These are phyloP conservation scores for Chaetops frenatus DNA, from an alignment of 2,113 vertebrate species.

Conservation along the genomic window DNA sequence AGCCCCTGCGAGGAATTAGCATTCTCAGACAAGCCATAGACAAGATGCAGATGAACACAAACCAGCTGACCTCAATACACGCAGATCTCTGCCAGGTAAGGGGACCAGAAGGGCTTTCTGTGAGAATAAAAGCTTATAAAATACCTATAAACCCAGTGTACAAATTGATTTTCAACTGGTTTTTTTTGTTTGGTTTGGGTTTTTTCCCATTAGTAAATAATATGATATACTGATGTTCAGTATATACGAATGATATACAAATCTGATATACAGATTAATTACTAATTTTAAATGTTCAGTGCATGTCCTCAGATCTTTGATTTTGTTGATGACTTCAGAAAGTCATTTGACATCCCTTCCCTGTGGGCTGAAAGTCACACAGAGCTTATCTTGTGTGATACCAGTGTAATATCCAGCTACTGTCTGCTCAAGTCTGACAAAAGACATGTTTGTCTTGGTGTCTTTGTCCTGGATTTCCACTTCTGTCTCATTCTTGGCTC, in stretches of 20 bases:
- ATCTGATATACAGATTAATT: background rate
- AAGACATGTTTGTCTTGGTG: background rate
- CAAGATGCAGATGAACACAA: conserved; percentile 99
- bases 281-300: background rate
- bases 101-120: background rate
- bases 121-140: background rate
- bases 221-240: background rate
- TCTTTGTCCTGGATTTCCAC: conserved; percentile 1
- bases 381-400: background rate
- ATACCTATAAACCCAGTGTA: background rate
- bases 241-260: background rate
- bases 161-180: background rate
- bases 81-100: conserved; percentile 98
- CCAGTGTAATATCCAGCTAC: background rate
- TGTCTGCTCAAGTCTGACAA: background rate
- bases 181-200: background rate
- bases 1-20: conserved; percentile 95
- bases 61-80: conserved; percentile 99
- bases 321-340: background rate
- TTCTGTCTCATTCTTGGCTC: conserved; percentile 14
- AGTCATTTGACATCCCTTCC: background rate
- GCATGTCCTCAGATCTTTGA: background rate
- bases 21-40: conserved; percentile 98
- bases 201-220: background rate
- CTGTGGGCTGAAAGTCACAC: background rate